Evolutionary conservation across 2,797 vertebrate genomes (phyloP).

Genomic region (Poecilia wingei): DNA sequence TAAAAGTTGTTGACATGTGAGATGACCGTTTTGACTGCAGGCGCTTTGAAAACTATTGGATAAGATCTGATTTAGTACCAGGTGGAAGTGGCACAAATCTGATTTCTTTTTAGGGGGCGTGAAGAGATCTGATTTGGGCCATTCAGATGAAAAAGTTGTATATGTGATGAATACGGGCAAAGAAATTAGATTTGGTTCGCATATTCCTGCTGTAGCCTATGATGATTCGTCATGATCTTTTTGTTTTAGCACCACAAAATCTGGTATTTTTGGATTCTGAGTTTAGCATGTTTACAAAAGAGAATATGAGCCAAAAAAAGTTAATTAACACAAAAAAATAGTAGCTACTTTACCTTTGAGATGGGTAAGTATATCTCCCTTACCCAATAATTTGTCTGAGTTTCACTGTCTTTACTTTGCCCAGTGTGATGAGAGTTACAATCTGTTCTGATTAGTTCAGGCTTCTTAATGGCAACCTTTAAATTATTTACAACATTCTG

Average conservation of each 20-base stretch:
- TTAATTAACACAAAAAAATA: no score
- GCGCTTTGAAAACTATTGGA: no score
- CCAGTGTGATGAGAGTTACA: constrained; percentile 11
- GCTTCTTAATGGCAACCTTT: constrained; percentile 38
- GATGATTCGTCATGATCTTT: background rate
- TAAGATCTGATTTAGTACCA: no score
- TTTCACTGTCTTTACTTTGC: background rate
- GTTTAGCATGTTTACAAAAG: no score
- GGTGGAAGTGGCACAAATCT: background rate
- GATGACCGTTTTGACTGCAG: background rate
- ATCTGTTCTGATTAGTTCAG: constrained; percentile 34
- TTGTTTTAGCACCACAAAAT: background rate
- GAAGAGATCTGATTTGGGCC: background rate
- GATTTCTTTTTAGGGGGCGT: background rate
- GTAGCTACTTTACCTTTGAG: background rate
- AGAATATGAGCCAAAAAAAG: background rate
- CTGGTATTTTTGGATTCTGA: no score
- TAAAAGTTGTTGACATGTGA: background rate
- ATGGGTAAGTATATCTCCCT: no score
- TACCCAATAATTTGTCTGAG: background rate
- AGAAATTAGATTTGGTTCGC: background rate
- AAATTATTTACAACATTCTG: constrained; percentile 46
- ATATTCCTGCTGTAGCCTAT: background rate
- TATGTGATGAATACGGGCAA: background rate
- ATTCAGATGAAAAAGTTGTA: background rate